A percentile compares a stretch with the other conserved stretches of the same genome.
These are phyloP conservation scores for Tubulanus polymorphus DNA, from an alignment of 2,888 invertebrate genomes.

Conservation along the genomic window DNA sequence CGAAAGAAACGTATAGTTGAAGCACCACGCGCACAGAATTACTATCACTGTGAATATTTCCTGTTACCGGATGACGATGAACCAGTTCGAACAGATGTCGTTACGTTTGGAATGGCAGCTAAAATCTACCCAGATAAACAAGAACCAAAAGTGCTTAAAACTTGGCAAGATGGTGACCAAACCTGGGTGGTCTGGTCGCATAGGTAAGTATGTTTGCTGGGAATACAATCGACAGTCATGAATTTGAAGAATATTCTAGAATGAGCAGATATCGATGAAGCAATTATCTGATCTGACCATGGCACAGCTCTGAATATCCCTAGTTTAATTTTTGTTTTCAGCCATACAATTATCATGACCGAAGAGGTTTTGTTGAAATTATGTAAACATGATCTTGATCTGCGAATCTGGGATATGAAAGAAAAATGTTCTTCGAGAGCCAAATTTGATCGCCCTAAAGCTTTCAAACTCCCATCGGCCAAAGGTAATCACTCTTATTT, in stretches of 20 bases:
- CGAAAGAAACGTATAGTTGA: slow-evolving; percentile 43
- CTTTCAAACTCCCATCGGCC: slow-evolving; percentile 40
- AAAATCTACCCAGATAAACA: slow-evolving; percentile 48
- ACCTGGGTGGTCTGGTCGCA: slow-evolving; percentile 53
- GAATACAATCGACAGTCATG: background rate
- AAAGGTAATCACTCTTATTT: slow-evolving; percentile 34
- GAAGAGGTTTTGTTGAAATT: slow-evolving; percentile 42
- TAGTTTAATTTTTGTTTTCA: slow-evolving; percentile 15
- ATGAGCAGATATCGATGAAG: background rate
- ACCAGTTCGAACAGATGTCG: slow-evolving; percentile 45
- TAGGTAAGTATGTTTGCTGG: slow-evolving; percentile 27
- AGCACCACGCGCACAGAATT: slow-evolving; percentile 44
- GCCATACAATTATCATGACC: slow-evolving; percentile 45
- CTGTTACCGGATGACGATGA: slow-evolving; percentile 44
- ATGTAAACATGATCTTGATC: slow-evolving; percentile 43
- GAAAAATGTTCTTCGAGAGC: slow-evolving; percentile 47
- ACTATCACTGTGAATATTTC: slow-evolving; percentile 49
- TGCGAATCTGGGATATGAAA: slow-evolving; percentile 51
- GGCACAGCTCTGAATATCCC: no score
- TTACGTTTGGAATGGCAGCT: slow-evolving; percentile 47
- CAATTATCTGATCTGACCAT: background rate
- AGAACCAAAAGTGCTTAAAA: slow-evolving; percentile 45
- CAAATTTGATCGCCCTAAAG: slow-evolving; percentile 47
- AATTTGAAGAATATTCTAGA: background rate
- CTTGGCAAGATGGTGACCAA: slow-evolving; percentile 48